Evolutionary conservation across 1,140 invertebrate genomes (phyloP).

Genomic region (Leucophenga varia): DNA sequence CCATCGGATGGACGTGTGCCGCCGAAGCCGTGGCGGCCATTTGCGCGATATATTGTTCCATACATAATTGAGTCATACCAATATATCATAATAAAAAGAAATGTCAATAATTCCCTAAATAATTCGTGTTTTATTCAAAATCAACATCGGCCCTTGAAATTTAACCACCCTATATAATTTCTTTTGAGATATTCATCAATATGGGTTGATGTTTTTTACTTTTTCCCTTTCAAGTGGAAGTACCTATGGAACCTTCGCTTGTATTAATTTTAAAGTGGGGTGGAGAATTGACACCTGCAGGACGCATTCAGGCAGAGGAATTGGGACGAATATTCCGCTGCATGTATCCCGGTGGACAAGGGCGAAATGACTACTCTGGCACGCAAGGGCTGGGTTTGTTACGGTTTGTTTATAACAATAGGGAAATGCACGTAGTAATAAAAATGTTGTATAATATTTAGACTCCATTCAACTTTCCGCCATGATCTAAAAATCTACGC

Average conservation of each 20-base stretch:
- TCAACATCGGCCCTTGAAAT: no score
- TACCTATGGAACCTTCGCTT: constrained; percentile 81
- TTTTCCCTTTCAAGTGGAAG: constrained; percentile 62
- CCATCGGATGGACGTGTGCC: no score
- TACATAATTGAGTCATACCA: no score
- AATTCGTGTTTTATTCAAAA: no score
- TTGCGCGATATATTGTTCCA: no score
- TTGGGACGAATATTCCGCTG: constrained; percentile 96
- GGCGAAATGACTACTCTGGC: constrained; percentile 70
- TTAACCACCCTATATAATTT: no score
- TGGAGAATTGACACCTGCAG: constrained; percentile 97
- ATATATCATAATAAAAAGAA: neutral
- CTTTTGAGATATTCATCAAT: neutral
- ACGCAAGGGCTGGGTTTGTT: constrained; percentile 90
- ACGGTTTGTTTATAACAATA: constrained; percentile 52
- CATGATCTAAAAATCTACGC: constrained; percentile 99
- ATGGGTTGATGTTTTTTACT: neutral
- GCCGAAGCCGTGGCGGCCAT: no score
- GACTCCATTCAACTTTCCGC: constrained; percentile 96
- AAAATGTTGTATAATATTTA: no score
- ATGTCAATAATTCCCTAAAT: neutral
- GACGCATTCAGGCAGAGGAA: constrained; percentile 95
- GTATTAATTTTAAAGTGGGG: constrained; percentile 99
- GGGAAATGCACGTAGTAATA: neutral
- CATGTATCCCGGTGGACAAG: constrained; percentile 94